A percentile compares a stretch with the other conserved stretches of the same genome.
Conservation (phyloP, 2,797 vertebrate genomes). For the Oophaga sylvatica region DNA sequence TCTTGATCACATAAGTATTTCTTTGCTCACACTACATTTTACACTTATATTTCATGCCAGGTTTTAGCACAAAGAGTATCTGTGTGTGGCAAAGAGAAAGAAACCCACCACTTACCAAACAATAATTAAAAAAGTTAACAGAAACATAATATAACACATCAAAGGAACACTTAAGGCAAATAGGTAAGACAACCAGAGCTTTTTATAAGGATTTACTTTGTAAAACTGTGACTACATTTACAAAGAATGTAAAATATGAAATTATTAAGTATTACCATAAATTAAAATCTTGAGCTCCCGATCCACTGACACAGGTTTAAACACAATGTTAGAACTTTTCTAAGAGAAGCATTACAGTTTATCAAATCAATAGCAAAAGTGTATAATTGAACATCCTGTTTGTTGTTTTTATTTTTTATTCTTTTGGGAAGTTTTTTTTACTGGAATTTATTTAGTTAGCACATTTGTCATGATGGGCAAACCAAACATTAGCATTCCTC, state of each 20-base stretch:
- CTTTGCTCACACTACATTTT: constrained; percentile 37
- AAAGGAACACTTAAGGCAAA: constrained; percentile 39
- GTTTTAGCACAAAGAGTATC: constrained; percentile 40
- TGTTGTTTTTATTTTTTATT: too few species aligned
- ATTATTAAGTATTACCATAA: constrained; percentile 30
- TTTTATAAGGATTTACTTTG: constrained; percentile 39
- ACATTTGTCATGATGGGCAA: too few species aligned
- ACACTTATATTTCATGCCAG: constrained; percentile 30
- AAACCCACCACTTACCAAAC: constrained; percentile 44
- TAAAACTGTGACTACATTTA: constrained; percentile 22
- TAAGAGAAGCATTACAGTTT: too few species aligned
- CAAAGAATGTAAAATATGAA: constrained; percentile 20
- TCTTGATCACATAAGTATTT: constrained; percentile 3
- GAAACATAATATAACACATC: constrained; percentile 53
- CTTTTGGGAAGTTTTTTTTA: too few species aligned
- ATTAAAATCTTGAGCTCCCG: neutral
- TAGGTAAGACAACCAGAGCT: constrained; percentile 32
- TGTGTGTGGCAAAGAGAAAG: constrained; percentile 48
- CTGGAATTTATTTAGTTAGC: too few species aligned
- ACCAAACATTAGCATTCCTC: too few species aligned
- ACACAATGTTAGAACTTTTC: neutral
- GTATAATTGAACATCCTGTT: too few species aligned
- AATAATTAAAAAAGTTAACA: constrained; percentile 49
- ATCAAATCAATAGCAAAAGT: too few species aligned
- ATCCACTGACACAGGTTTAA: neutral